Evolutionary conservation across 2,888 invertebrate genomes (phyloP), one percentile per base, ranked within the genome.

Genomic region (Epinotia brunnichana): DNA sequence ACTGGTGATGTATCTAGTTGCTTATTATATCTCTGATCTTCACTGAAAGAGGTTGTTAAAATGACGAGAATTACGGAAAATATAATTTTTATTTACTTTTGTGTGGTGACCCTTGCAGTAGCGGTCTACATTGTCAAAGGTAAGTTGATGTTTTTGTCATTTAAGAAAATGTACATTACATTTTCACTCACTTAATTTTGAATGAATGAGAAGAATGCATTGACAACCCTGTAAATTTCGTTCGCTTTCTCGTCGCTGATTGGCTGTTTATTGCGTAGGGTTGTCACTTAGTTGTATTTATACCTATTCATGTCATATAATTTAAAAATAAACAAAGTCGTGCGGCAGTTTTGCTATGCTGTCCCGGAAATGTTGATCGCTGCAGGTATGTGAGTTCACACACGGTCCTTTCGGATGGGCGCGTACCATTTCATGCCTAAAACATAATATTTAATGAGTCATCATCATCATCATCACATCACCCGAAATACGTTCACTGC

Each of bases 51-150:
- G 72, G 84, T 82, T 75, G 82, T 77, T 53, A 75, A 66, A 75
- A 82, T 81, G 82, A 74, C 76, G 39, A 76, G 72, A 51, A 68
- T 76, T 15, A 69, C 75, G 60, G 79, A 74, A 53, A 77, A 81
- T 75, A 74, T 82, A 62, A 75, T 84, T 39, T 69, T 85, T 41
- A 68, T 85, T 69, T 68, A 85, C 63, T 77, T 83, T 9, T 79
- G 80, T 69, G 79, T 81, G 54, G 77, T 82, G 66, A 80, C 85
- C 68, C 70, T 88, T 11, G 74, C 78, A 19, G 77, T 80, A 13
- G 84, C 81, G 19, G 80, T 91, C 71, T 91, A 83, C 76, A 77
- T 90, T 44, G 86, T 84, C 0, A 87, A 90, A 81, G 91, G 92
- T 92, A 79, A 80, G 86, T 76, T 24, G 21, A 35, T 2, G 3